Percentiles rank a stretch among this genome's conserved stretches.
Evolutionary conservation across 2,888 invertebrate genomes (phyloP).

Genomic region (Boloria euphrosyne): DNA sequence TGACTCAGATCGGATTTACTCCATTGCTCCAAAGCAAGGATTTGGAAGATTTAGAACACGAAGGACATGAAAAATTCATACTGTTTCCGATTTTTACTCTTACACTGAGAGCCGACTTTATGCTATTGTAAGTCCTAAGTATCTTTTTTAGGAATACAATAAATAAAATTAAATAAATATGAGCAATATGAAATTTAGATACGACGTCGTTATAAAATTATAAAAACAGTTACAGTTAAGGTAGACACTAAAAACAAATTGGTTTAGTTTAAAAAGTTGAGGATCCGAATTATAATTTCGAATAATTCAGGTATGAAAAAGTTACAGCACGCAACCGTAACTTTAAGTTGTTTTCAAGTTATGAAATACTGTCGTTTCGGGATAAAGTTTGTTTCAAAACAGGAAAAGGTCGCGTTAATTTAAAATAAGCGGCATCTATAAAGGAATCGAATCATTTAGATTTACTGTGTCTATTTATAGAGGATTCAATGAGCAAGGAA

Average conservation of each 20-base stretch:
- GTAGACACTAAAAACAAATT: not conserved
- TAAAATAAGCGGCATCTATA: slow-evolving; percentile 27
- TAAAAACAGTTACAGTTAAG: not conserved
- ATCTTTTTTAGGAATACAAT: too few species aligned
- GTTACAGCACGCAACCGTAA: slow-evolving; percentile 32
- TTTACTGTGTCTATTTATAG: slow-evolving; percentile 62
- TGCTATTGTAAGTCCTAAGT: not conserved
- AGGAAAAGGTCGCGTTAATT: slow-evolving; percentile 34
- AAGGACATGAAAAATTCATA: slow-evolving; percentile 32
- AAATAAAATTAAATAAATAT: too few species aligned
- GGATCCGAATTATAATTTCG: slow-evolving; percentile 21
- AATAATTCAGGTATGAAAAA: slow-evolving; percentile 34
- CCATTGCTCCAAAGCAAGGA: slow-evolving; percentile 36
- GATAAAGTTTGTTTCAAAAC: slow-evolving; percentile 31
- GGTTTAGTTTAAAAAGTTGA: slow-evolving; percentile 1
- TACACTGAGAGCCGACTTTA: not conserved
- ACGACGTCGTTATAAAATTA: not conserved
- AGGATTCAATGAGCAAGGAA: slow-evolving; percentile 58
- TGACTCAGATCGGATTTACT: slow-evolving; percentile 44
- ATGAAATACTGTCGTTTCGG: slow-evolving; percentile 38
- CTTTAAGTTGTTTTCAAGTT: slow-evolving; percentile 34
- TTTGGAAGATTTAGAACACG: slow-evolving; percentile 36
- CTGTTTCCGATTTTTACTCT: not conserved
- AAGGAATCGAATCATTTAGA: slow-evolving; percentile 48
- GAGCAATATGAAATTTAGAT: too few species aligned